These are phyloP conservation scores for Callaeas wilsoni DNA, from an alignment of 2,113 vertebrate species.

Conservation along the genomic window DNA sequence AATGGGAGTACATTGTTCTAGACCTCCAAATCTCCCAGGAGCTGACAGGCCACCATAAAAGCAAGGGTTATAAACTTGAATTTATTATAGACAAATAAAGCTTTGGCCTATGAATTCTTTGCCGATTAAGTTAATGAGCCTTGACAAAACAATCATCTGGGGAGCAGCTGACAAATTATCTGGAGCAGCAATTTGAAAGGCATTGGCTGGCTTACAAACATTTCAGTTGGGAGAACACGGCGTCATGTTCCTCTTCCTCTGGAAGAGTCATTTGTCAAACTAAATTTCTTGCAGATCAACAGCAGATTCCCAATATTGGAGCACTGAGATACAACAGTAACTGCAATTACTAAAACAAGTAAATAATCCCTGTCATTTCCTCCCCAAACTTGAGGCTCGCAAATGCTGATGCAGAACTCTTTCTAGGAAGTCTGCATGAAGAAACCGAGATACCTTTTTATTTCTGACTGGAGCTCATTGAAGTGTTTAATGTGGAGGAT, in stretches of 20 bases:
- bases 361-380: background rate
- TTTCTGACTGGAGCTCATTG: background rate
- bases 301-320: background rate
- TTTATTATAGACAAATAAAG: conserved; percentile 13
- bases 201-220: background rate
- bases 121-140: conserved; percentile 38
- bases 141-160: conserved; percentile 36
- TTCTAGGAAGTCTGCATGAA: background rate
- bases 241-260: background rate
- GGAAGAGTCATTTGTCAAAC: background rate
- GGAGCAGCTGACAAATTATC: conserved; percentile 25
- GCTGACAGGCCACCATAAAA: background rate
- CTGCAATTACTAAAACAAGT: background rate
- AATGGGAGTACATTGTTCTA: background rate
- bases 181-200: background rate
- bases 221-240: background rate
- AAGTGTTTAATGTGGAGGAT: background rate
- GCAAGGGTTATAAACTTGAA: background rate
- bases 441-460: background rate
- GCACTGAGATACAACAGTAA: background rate
- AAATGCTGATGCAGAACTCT: background rate
- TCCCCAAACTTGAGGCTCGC: background rate
- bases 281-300: background rate
- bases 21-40: background rate
- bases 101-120: conserved; percentile 18